Percentiles rank a stretch among this genome's conserved stretches.
Evolutionary conservation across 1,140 invertebrate genomes (phyloP).

Genomic region (Bombus pascuorum): DNA sequence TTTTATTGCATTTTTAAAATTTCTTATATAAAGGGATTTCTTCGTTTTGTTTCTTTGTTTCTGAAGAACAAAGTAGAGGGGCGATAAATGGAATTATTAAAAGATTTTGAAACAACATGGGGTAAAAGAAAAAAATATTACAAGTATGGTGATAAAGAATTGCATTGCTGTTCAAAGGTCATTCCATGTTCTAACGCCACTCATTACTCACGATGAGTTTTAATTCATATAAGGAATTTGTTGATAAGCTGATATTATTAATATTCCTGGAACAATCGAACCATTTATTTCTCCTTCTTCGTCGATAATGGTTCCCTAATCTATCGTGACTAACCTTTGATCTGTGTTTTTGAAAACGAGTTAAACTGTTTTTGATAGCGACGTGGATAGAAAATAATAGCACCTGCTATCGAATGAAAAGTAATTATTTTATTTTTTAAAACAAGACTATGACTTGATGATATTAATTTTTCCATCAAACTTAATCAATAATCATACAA

Average conservation of each 20-base stretch:
- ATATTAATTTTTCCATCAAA: too few species aligned
- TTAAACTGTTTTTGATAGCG: neutral
- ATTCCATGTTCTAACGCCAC: neutral
- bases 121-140: neutral
- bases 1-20: neutral
- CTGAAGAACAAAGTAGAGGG: too few species aligned
- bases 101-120: neutral
- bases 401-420: neutral
- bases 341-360: neutral
- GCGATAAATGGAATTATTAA: neutral
- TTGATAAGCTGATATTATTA: constrained; percentile 26
- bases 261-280: neutral
- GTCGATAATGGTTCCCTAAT: neutral
- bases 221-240: neutral
- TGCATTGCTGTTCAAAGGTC: neutral
- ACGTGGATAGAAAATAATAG: too few species aligned
- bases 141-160: neutral
- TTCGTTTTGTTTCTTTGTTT: neutral
- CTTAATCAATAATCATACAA: too few species aligned
- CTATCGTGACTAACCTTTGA: neutral
- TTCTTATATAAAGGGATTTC: neutral
- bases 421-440: too few species aligned
- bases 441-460: too few species aligned
- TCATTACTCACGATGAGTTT: neutral
- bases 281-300: neutral